Percentiles rank a stretch among this genome's conserved stretches.
These are phyloP conservation scores for Aporrectodea caliginosa DNA, from an alignment of 1,140 invertebrate species.

Conservation along the genomic window DNA sequence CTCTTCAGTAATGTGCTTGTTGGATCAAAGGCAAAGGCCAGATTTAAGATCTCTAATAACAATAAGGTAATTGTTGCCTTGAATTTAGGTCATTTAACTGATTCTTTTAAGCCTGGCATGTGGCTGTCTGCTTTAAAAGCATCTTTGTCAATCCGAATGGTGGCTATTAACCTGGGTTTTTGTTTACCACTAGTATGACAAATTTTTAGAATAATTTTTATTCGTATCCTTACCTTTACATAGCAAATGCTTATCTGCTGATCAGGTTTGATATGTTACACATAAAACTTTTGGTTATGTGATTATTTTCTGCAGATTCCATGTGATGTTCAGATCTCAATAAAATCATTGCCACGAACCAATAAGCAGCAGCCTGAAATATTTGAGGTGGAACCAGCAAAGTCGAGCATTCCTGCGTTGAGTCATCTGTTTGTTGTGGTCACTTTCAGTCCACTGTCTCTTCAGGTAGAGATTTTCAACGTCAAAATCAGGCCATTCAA, in stretches of 20 bases:
- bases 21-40: slow-evolving; percentile 51
- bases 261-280: too few species aligned
- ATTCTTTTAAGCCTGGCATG: too few species aligned
- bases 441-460: slow-evolving; percentile 52
- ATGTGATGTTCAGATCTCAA: neutral
- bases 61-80: slow-evolving; percentile 44
- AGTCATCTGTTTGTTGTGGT: slow-evolving; percentile 52
- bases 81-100: too few species aligned
- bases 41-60: slow-evolving; percentile 54
- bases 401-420: slow-evolving; percentile 47
- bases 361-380: neutral
- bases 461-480: slow-evolving; percentile 50
- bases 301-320: neutral
- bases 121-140: too few species aligned
- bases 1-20: slow-evolving; percentile 56
- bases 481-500: too few species aligned
- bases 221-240: too few species aligned
- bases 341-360: neutral
- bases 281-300: too few species aligned
- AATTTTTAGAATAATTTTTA: too few species aligned
- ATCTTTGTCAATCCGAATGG: too few species aligned
- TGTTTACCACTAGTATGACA: too few species aligned
- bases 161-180: too few species aligned
- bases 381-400: neutral
- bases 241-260: too few species aligned